Percentiles rank a stretch among this genome's conserved stretches.
phyloP scores from a whole-genome alignment of 2,113 vertebrate species.

The Dryoscopus gambensis region DNA sequence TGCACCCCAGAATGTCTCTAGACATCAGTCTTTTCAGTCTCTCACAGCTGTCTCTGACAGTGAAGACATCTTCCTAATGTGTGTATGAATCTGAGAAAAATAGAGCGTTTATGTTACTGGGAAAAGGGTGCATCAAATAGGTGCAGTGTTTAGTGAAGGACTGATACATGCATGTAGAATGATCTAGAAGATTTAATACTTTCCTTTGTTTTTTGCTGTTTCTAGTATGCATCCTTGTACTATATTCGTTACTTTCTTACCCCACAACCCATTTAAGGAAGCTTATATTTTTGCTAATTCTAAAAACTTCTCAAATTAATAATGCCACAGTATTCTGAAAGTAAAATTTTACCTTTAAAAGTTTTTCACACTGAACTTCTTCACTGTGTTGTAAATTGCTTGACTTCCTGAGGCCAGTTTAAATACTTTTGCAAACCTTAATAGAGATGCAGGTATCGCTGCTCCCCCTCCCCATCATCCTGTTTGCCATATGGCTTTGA shows the following conservation, averaged over 20 bases:
- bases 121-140: background rate
- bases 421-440: background rate
- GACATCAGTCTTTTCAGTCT: background rate
- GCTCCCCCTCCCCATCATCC: background rate
- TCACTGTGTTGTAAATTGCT: background rate
- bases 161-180: background rate
- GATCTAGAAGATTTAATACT: background rate
- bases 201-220: background rate
- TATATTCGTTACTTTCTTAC: background rate
- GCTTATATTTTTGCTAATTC: background rate
- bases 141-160: background rate
- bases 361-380: background rate
- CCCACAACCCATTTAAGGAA: background rate
- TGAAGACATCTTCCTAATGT: rapidly evolving
- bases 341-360: background rate
- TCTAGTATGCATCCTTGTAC: background rate
- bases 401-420: background rate
- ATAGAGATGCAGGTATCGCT: background rate
- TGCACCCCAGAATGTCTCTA: background rate
- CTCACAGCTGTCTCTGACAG: background rate
- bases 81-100: background rate
- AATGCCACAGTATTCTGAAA: background rate
- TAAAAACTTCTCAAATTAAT: background rate
- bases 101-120: background rate
- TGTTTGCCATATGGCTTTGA: background rate